Evolutionary conservation across 2,797 vertebrate genomes (phyloP), one percentile per base, ranked within the genome.

Genomic region (Brachyalestes nurse): DNA sequence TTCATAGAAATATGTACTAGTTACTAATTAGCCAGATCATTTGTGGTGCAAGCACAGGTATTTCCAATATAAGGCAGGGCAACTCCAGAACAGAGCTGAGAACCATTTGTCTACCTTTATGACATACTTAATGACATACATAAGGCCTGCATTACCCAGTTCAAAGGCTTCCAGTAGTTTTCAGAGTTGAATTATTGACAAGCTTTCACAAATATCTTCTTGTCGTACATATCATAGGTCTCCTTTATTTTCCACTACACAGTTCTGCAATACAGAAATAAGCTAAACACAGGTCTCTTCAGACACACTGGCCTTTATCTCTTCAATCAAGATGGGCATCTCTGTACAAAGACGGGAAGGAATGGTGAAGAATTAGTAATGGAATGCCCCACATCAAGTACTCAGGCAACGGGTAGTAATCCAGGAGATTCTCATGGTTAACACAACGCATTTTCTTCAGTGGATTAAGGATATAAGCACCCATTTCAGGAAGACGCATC

Each of bases 331-430:
- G 53, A 72, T 12, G 25, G 28, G 3, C 79, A 80, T 77, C 16
- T n/a, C 47, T 40, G 28, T 78, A 42, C 17, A 78, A 55, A 19
- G 42, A 64, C 5, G 34, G 77, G 34, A 82, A 78, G 61, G 73
- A 84, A 25, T 86, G 77, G 57, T 86, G 76, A 79, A 84, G 74
- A 79, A 79, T 55, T 42, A 82, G 65, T 23, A 86, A 38, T 67
- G 80, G 17, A 34, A 73, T 65, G 60, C 61, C 78, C 55, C 51
- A 57, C 47, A 77, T 38, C 40, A 55, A 55, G 60, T 86, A 81
- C 38, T 58, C 66, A 58, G 73, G 61, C 49, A 64, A 7, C 14
- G 51, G 40, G 9, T 28, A 28, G 28, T 28, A 28, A 28, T 28
- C 28, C 28, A 28, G 28, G 28, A 28, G 28, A 28, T 28, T 28